phyloP scores from a whole-genome alignment of 2,797 vertebrate genomes.

The Linurgus olivaceus region DNA sequence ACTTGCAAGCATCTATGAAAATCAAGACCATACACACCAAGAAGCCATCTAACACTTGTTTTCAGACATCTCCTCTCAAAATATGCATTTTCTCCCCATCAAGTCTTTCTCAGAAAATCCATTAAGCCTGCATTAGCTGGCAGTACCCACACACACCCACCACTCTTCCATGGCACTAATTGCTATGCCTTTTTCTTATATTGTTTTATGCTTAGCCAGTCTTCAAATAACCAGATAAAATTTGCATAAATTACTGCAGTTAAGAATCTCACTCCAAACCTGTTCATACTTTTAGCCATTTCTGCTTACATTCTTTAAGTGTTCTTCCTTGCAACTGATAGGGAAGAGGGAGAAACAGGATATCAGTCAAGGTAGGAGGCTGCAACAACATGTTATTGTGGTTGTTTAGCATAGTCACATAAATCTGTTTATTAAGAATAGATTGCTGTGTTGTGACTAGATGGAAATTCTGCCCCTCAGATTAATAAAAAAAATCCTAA shows the following conservation, averaged over 20 bases:
- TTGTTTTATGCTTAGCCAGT: neutral
- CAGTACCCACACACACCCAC: neutral
- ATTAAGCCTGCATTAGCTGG: neutral
- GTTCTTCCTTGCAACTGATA: neutral
- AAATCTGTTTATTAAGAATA: neutral
- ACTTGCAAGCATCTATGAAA: neutral
- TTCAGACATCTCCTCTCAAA: neutral
- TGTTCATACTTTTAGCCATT: neutral
- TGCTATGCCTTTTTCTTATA: neutral
- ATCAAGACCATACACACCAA: neutral
- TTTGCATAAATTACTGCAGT: neutral
- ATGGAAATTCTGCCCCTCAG: neutral
- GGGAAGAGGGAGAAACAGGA: rapidly evolving
- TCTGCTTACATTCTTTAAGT: neutral
- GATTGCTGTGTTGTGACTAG: neutral
- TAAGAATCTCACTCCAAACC: neutral
- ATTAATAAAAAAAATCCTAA: neutral
- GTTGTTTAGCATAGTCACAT: neutral
- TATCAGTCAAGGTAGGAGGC: neutral
- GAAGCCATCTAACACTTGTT: neutral
- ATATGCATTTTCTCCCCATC: neutral
- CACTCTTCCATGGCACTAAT: neutral
- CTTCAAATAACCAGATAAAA: neutral
- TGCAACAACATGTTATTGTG: neutral
- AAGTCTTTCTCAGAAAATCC: neutral